These are phyloP conservation scores for Cheilosia variabilis DNA, from an alignment of 2,888 invertebrate genomes.

Conservation along the genomic window DNA sequence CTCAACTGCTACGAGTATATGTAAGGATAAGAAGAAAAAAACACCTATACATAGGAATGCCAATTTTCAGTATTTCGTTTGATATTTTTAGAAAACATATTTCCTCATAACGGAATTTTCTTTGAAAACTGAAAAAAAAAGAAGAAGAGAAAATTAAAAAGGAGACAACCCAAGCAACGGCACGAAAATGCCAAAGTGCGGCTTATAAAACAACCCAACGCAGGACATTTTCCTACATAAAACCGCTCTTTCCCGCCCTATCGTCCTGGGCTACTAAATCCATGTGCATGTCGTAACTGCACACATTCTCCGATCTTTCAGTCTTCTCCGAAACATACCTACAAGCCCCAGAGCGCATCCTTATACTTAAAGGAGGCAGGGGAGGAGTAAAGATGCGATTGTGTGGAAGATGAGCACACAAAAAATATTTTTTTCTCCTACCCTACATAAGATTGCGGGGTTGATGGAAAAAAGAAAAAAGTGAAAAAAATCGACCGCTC, in stretches of 20 bases:
- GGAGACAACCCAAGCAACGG: background rate
- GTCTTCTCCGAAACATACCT: slow-evolving; percentile 8
- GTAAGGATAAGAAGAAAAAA: no score
- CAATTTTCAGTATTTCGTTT: background rate
- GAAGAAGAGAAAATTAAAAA: background rate
- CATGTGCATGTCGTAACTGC: slow-evolving; percentile 34
- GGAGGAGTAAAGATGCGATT: slow-evolving; percentile 37
- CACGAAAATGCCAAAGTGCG: slow-evolving; percentile 1
- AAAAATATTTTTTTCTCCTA: slow-evolving; percentile 29
- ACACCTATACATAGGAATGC: no score
- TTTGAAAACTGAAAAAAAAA: background rate
- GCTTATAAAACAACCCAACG: slow-evolving; percentile 20
- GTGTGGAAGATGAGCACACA: slow-evolving; percentile 60
- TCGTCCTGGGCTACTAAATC: slow-evolving; percentile 2
- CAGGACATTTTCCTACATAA: slow-evolving; percentile 41
- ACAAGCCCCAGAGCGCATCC: slow-evolving; percentile 22
- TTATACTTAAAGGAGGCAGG: slow-evolving; percentile 2
- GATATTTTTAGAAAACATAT: background rate
- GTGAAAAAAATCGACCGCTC: slow-evolving; percentile 22
- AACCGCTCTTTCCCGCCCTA: background rate
- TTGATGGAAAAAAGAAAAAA: background rate
- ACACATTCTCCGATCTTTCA: slow-evolving; percentile 32
- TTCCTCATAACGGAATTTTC: slow-evolving; percentile 5
- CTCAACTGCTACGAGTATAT: no score
- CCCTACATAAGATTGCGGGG: background rate